phyloP scores from a whole-genome alignment of 2,113 vertebrate species.

The Tyto alba region DNA sequence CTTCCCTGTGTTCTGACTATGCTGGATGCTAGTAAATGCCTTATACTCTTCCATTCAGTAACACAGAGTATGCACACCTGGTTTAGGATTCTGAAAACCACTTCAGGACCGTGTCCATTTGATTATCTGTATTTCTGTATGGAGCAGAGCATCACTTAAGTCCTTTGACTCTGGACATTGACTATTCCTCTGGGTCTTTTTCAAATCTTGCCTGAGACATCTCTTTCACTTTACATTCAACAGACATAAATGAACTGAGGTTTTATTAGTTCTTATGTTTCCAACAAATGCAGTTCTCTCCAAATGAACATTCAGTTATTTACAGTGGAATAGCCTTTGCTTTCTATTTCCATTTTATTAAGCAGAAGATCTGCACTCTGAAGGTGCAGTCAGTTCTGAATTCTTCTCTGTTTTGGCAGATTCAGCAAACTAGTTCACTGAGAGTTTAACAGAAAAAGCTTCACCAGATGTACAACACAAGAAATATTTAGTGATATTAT shows the following conservation, averaged over 20 bases:
- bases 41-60: background rate
- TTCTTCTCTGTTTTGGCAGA: background rate
- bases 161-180: background rate
- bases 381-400: background rate
- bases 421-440: background rate
- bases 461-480: background rate
- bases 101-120: accelerated
- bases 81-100: background rate
- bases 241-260: background rate
- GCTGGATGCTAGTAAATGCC: background rate
- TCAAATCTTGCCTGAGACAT: background rate
- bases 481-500: background rate
- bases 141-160: background rate
- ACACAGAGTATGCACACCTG: background rate
- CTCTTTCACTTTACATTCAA: background rate
- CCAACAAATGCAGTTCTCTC: background rate
- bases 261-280: background rate
- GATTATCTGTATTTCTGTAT: background rate
- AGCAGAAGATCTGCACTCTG: background rate
- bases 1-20: background rate
- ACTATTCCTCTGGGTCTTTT: background rate
- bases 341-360: background rate
- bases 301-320: background rate
- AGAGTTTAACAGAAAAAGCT: background rate
- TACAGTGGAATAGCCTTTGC: background rate